Base-by-base conservation (phyloP, 2,113 vertebrate genomes). In the Pteropus alecto region DNA sequence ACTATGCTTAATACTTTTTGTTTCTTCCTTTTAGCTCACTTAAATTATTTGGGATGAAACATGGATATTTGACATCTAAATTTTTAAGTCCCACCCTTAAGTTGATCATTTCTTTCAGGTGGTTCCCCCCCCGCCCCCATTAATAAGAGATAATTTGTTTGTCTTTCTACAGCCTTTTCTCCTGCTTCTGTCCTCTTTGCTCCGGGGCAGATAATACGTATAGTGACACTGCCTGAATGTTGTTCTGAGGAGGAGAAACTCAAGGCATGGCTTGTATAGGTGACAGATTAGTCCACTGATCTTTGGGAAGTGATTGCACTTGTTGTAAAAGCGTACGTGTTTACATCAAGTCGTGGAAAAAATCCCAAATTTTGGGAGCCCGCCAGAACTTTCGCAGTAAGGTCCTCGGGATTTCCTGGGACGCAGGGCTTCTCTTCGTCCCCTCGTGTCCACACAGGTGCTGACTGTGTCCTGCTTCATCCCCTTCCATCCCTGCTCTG, bases 371-470 rank as follows among this genome's bases (percentile, higher is more conserved):
- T 41, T 48, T 41, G 0, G 21, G 58, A 46, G 51, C 83, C 68
- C 54, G 63, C 21, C 51, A 71, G 56, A 51, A 6, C 15, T 65
- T 35, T 35, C 10, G 70, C 35, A 16, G 41, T 9, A 16, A 35
- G 16, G 0, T 26, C 11, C 14, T 78, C 5, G 7, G 22, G 43
- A 18, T 14, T 38, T 76, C 70, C 26, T 79, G 41, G 18, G 19
- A 48, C 24, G 5, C 2, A 2, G 4, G 60, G 19, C n/a, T 30
- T 38, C 35, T 82, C 85, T 5, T 5, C 0, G 11, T 54, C 35
- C 19, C 35, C 35, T 78, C 10, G 0, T 0, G 3, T 21, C 5
- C 58, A 5, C 11, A 0, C 15, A 4, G 6, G 19, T 4, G 19
- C 21, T 73, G 74, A 14, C 61, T 0, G 0, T 10, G 48, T 43